Evolutionary conservation across 2,888 invertebrate species (phyloP), one percentile per base, ranked within the genome.

Genomic region (Pheosia tremula): DNA sequence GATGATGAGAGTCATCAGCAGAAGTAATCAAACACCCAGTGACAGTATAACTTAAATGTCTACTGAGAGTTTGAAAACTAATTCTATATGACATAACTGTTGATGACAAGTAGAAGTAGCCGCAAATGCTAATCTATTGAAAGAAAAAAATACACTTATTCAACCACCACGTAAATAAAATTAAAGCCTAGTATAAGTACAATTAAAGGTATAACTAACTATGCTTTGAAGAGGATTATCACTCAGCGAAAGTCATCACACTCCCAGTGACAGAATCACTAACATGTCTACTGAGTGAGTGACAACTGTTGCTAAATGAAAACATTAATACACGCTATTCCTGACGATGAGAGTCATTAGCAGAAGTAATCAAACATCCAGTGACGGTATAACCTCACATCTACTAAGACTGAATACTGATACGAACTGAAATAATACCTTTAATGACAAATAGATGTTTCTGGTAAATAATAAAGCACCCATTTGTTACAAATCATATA

Each of bases 211-310:
- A 24, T 24, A 24, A 24, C 2, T 24, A 24, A 24, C 24, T 2
- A 24, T 24, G 24, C 24, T 24, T 24, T 24, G 50, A 24, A 4
- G 13, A n/a, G 13, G 24, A 57, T 56, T 57, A 56, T 53, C 59
- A 61, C 9, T 37, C 37, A 53, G 43, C 50, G 39, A 43, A 59
- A 65, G 62, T 68, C 58, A 63, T 67, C 60, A 64, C 49, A 63
- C 53, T 64, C 63, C 66, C 68, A 66, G 66, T 69, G 66, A 65
- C 68, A 63, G 65, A 63, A 39, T 66, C 10, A 41, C 24, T 68
- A 63, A 67, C 70, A 58, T 73, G 67, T 66, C 63, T 52, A 59
- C 53, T 58, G 52, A 59, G 58, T 53, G 43, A 57, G 53, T 61
- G 47, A 53, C 53, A 53, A 53, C 52, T 56, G 3, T n/a, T 47